phyloP scores from a whole-genome alignment of 1,140 invertebrate genomes.

The Papilio aristodemus region DNA sequence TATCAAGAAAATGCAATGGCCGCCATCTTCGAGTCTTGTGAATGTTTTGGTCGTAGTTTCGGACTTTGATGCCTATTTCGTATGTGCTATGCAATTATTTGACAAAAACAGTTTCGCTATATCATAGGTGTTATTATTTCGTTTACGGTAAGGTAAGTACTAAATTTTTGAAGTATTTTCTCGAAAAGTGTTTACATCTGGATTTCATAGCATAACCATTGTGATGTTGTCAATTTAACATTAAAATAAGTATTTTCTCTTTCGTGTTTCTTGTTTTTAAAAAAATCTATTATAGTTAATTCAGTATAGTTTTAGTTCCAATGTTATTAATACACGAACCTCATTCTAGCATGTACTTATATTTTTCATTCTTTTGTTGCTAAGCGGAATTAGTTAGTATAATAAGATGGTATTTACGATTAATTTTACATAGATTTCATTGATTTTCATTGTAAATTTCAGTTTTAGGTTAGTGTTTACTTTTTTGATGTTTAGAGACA shows the following conservation, averaged over 20 bases:
- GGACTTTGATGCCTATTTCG: constrained; percentile 73
- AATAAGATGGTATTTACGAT: constrained; percentile 34
- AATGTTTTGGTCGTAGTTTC: constrained; percentile 81
- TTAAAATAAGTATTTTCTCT: constrained; percentile 41
- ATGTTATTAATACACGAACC: constrained; percentile 66
- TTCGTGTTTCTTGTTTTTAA: constrained; percentile 24
- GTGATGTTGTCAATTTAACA: constrained; percentile 61
- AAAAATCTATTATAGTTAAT: constrained; percentile 38
- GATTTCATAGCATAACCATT: constrained; percentile 72
- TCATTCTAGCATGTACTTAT: constrained; percentile 71
- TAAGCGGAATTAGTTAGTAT: constrained; percentile 49
- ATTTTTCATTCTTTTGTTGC: constrained; percentile 67
- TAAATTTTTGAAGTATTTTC: constrained; percentile 60
- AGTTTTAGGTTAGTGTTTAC: constrained; percentile 74
- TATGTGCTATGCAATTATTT: constrained; percentile 75
- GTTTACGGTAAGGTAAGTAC: constrained; percentile 67
- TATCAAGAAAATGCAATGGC: constrained; percentile 80
- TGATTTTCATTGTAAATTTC: constrained; percentile 40
- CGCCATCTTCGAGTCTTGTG: constrained; percentile 80
- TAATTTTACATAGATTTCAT: constrained; percentile 38
- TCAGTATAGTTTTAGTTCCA: constrained; percentile 45
- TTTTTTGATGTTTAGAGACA: constrained; percentile 78
- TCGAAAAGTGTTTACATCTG: constrained; percentile 80
- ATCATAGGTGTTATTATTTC: constrained; percentile 62
- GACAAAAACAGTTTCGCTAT: constrained; percentile 69